Percentiles rank a stretch among this genome's conserved stretches.
These are phyloP conservation scores for Drosophila mojavensis DNA, from an alignment of 1,140 invertebrate genomes.

Conservation along the genomic window DNA sequence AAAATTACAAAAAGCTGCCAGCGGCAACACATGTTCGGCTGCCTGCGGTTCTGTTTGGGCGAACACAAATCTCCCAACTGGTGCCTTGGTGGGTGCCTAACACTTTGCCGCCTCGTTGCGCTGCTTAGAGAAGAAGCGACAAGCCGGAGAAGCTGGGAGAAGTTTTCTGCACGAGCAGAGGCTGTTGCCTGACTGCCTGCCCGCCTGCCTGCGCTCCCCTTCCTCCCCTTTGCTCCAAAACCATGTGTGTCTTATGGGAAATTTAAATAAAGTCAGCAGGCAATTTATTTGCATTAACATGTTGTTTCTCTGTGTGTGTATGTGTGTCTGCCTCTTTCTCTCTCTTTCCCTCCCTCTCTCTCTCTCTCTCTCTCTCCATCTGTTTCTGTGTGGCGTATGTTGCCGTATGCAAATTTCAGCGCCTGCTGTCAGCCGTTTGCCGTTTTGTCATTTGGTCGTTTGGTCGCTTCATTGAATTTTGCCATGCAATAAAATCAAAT, in stretches of 20 bases:
- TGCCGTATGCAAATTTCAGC: slow-evolving; percentile 72
- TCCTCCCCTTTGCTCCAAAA: no score
- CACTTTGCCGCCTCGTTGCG: slow-evolving; percentile 62
- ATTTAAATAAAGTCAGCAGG: slow-evolving; percentile 83
- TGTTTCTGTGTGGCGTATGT: slow-evolving; percentile 52
- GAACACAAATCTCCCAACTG: slow-evolving; percentile 4
- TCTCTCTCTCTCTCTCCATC: not conserved
- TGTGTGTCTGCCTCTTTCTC: slow-evolving; percentile 13
- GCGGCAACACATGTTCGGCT: slow-evolving; percentile 72
- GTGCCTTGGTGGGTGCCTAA: slow-evolving; percentile 34
- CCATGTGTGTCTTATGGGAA: slow-evolving; percentile 79
- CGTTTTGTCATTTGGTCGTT: slow-evolving; percentile 49
- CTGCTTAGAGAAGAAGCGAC: slow-evolving; percentile 33
- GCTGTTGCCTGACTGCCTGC: not conserved
- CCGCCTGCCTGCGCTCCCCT: not conserved
- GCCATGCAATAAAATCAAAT: slow-evolving; percentile 70
- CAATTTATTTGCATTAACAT: slow-evolving; percentile 83
- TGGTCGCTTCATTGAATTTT: slow-evolving; percentile 80
- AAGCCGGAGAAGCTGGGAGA: slow-evolving; percentile 16
- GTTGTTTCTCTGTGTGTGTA: slow-evolving; percentile 53
- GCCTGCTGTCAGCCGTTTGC: slow-evolving; percentile 69
- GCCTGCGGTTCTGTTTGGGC: slow-evolving; percentile 26
- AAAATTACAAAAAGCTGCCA: slow-evolving; percentile 78
- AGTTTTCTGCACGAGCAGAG: slow-evolving; percentile 21
- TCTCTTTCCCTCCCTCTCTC: not conserved